Conservation (phyloP, 2,888 invertebrate species). For the Candidula unifasciata region DNA sequence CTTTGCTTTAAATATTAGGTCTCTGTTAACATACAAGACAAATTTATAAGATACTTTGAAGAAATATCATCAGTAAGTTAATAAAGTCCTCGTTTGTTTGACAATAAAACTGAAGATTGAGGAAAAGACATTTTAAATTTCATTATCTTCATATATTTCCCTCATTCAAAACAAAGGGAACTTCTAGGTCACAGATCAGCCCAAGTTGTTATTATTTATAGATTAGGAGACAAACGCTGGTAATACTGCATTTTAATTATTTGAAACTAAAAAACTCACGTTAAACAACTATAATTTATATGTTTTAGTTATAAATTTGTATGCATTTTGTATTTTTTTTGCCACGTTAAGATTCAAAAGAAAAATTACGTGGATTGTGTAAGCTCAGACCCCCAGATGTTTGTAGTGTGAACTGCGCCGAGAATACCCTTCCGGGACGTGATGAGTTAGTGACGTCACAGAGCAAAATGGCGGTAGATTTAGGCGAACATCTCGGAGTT, state of each 20-base stretch:
- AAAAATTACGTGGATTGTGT: not conserved
- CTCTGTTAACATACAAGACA: too few species aligned
- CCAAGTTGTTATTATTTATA: conserved; percentile 4
- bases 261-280: too few species aligned
- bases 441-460: conserved; percentile 44
- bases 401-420: conserved; percentile 23
- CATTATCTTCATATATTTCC: not conserved
- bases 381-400: conserved; percentile 7
- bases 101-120: too few species aligned
- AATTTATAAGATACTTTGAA: too few species aligned
- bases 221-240: not conserved
- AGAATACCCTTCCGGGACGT: conserved; percentile 47
- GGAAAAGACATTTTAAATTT: too few species aligned
- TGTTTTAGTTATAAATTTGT: not conserved
- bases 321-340: not conserved
- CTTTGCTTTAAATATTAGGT: too few species aligned
- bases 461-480: conserved; percentile 74
- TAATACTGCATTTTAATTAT: not conserved
- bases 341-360: not conserved
- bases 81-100: too few species aligned
- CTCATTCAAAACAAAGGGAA: conserved; percentile 38
- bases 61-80: too few species aligned
- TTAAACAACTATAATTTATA: not conserved
- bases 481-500: conserved; percentile 62
- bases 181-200: conserved; percentile 11